Conservation (phyloP, 2,113 vertebrate species). For the Cephalopterus ornatus region DNA sequence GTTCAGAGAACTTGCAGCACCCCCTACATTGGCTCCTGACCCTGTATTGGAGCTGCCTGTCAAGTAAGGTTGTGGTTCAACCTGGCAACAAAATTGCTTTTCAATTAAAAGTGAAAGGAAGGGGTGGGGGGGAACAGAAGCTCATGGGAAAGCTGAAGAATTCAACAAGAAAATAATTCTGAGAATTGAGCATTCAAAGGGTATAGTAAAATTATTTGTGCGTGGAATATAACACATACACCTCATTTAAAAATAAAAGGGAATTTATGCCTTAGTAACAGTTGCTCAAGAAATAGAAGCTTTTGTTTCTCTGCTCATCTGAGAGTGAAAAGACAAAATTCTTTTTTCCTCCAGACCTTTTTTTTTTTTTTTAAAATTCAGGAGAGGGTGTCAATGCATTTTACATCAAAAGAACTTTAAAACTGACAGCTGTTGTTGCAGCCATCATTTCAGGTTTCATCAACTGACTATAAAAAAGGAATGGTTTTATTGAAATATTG, state of each 20-base stretch:
- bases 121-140: background rate
- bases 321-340: background rate
- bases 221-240: background rate
- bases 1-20: background rate
- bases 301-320: background rate
- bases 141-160: background rate
- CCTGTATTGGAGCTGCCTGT: background rate
- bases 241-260: background rate
- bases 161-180: background rate
- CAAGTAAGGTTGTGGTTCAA: background rate
- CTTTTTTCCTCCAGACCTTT: background rate
- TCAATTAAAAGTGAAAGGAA: background rate
- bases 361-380: background rate
- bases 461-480: background rate
- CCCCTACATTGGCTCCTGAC: background rate
- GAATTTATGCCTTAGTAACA: background rate
- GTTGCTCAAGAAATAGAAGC: background rate
- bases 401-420: background rate
- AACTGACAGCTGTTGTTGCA: conserved; percentile 13
- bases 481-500: background rate
- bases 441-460: background rate
- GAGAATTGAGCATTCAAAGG: background rate
- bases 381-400: background rate
- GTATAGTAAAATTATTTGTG: background rate
- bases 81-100: background rate